Percentiles rank a stretch among this genome's conserved stretches.
phyloP scores from a whole-genome alignment of 1,140 invertebrate genomes.

The Marisa cornuarietis region DNA sequence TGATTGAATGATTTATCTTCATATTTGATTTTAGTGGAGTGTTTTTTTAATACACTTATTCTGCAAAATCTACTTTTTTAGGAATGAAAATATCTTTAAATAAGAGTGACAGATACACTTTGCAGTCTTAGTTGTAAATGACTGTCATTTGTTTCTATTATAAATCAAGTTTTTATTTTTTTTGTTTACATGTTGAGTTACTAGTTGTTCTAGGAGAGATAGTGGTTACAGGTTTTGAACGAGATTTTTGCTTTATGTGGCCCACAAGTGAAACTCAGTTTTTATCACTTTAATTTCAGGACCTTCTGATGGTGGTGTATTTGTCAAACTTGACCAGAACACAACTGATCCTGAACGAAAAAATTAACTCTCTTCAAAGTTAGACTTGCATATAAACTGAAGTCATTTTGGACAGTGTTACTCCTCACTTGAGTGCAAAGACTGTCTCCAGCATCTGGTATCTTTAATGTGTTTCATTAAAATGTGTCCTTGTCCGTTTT shows the following conservation, averaged over 20 bases:
- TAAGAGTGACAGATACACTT: too few species aligned
- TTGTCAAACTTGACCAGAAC: slow-evolving; percentile 95
- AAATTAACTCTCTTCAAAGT: slow-evolving; percentile 72
- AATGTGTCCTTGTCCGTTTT: slow-evolving; percentile 61
- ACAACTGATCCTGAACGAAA: slow-evolving; percentile 94
- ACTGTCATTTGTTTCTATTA: background rate
- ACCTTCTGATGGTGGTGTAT: slow-evolving; percentile 95
- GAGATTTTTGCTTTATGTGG: background rate
- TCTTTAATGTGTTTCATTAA: slow-evolving; percentile 94
- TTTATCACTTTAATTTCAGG: slow-evolving; percentile 69
- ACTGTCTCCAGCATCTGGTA: slow-evolving; percentile 89
- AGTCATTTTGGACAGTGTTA: slow-evolving; percentile 18
- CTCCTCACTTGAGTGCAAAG: background rate
- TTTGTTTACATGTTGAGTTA: background rate
- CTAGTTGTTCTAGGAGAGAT: background rate
- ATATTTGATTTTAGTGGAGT: background rate
- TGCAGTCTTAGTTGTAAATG: too few species aligned
- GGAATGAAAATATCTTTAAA: too few species aligned
- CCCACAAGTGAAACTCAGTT: background rate
- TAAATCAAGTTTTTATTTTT: background rate
- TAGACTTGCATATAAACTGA: background rate
- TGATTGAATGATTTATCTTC: background rate
- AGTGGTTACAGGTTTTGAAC: background rate
- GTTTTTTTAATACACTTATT: background rate
- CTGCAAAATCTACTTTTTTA: background rate